These are phyloP conservation scores for Toxotes lorentzi DNA, from an alignment of 2,797 vertebrate species.

Conservation along the genomic window DNA sequence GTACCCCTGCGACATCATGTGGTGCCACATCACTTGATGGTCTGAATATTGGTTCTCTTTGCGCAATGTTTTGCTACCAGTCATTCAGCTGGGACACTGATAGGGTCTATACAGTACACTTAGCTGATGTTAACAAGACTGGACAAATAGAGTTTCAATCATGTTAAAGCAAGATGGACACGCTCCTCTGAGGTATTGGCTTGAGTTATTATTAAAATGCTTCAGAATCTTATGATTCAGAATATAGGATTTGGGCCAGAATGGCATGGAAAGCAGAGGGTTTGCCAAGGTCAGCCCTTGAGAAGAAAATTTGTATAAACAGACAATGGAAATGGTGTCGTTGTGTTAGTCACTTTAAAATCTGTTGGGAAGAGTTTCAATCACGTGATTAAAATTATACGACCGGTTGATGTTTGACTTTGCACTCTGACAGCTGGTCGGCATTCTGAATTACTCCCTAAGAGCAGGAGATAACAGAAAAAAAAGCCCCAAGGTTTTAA, in stretches of 20 bases:
- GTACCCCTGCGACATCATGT: slow-evolving; percentile 29
- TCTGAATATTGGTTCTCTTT: slow-evolving; percentile 25
- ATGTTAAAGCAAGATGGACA: slow-evolving; percentile 5
- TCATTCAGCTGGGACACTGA: slow-evolving; percentile 21
- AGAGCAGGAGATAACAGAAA: slow-evolving; percentile 66
- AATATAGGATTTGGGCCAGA: slow-evolving; percentile 2
- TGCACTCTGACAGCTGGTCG: slow-evolving; percentile 37
- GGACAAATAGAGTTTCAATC: slow-evolving; percentile 15
- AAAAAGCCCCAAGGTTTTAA: slow-evolving; percentile 75
- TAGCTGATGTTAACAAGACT: slow-evolving; percentile 17
- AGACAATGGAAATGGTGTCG: slow-evolving; percentile 8
- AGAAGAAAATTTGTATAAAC: slow-evolving; percentile 5
- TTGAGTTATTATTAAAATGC: slow-evolving; percentile 21
- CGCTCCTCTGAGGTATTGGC: slow-evolving; percentile 3
- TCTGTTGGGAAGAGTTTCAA: slow-evolving; percentile 29
- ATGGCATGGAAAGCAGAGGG: slow-evolving; percentile 16
- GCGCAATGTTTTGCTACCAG: slow-evolving; percentile 10
- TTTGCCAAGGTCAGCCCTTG: neutral
- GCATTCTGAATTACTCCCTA: slow-evolving; percentile 61
- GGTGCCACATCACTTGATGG: neutral
- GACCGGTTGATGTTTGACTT: slow-evolving; percentile 46
- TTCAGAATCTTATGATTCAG: slow-evolving; percentile 12
- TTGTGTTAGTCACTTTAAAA: slow-evolving; percentile 36
- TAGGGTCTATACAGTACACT: slow-evolving; percentile 19
- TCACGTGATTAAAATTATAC: slow-evolving; percentile 44